Conservation (phyloP, 2,113 vertebrate species). For the Pseudois nayaur region DNA sequence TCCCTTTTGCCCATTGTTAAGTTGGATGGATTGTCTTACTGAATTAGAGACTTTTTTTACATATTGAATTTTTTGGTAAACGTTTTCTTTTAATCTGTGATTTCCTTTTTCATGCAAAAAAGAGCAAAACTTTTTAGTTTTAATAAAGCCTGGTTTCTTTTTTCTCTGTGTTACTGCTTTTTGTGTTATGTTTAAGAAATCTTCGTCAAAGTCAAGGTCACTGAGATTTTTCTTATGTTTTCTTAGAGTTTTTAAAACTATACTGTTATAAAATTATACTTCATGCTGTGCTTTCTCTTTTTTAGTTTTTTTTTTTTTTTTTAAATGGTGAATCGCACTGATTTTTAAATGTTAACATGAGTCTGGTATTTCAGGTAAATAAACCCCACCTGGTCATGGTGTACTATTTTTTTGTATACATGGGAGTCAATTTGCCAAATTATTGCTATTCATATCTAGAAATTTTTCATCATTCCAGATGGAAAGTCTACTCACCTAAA, state of each 20-base stretch:
- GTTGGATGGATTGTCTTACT: background rate
- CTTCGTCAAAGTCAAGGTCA: background rate
- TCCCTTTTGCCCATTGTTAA: background rate
- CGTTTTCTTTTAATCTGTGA: background rate
- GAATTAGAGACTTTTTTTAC: background rate
- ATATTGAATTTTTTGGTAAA: background rate
- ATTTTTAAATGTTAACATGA: background rate
- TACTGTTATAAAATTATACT: background rate
- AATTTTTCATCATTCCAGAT: background rate
- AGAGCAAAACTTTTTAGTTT: background rate
- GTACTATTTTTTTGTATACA: background rate
- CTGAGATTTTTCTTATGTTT: background rate
- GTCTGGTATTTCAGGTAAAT: background rate
- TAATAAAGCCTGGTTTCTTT: background rate
- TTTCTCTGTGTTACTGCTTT: background rate
- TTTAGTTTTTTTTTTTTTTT: background rate
- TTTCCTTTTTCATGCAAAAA: background rate
- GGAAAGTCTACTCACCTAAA: background rate
- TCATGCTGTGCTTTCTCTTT: background rate
- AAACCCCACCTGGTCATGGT: background rate
- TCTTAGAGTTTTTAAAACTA: background rate
- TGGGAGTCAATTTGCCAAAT: background rate
- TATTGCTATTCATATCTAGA: background rate
- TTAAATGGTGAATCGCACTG: background rate
- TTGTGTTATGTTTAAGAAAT: conserved; percentile 2